Conservation (phyloP, 2,113 vertebrate species). For the Tachysurus fulvidraco region DNA sequence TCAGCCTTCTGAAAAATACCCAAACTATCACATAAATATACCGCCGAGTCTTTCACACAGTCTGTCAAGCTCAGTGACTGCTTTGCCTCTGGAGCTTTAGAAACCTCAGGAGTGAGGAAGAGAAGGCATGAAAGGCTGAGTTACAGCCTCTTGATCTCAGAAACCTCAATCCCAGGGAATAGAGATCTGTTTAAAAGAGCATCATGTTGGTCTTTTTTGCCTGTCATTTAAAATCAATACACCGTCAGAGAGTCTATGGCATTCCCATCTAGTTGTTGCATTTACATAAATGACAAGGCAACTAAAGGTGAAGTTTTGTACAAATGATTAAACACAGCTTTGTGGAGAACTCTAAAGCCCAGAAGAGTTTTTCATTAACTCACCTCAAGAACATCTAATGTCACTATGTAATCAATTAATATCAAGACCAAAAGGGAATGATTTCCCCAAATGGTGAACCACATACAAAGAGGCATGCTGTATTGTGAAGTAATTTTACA, state of each 20-base stretch:
- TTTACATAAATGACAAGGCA: constrained; percentile 56
- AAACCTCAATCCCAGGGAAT: constrained; percentile 36
- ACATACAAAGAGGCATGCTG: constrained; percentile 44
- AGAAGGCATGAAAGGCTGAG: constrained; percentile 32
- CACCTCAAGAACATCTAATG: neutral
- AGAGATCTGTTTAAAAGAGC: constrained; percentile 45
- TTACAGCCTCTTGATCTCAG: constrained; percentile 44
- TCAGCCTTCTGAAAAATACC: constrained; percentile 50
- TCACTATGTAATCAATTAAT: constrained; percentile 30
- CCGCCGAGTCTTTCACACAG: constrained; percentile 54
- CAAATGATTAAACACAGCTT: constrained; percentile 58
- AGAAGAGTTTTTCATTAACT: constrained; percentile 49
- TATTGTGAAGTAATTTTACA: constrained; percentile 50
- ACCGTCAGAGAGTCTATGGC: constrained; percentile 60
- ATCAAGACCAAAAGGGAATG: constrained; percentile 26
- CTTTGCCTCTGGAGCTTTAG: constrained; percentile 27
- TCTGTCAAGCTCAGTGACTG: constrained; percentile 44
- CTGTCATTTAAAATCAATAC: constrained; percentile 63
- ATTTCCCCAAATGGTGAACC: constrained; percentile 26
- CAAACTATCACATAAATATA: constrained; percentile 58
- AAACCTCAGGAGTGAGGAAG: constrained; percentile 21
- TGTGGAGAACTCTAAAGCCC: constrained; percentile 60
- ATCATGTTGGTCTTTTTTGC: constrained; percentile 38
- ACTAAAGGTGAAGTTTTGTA: constrained; percentile 63
- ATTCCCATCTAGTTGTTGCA: constrained; percentile 58